Percentiles rank a stretch among this genome's conserved stretches.
These are phyloP conservation scores for Hexactinellida sp. DNA, from an alignment of 37 sponge, comb jelly and placozoan genomes.

Conservation along the genomic window DNA sequence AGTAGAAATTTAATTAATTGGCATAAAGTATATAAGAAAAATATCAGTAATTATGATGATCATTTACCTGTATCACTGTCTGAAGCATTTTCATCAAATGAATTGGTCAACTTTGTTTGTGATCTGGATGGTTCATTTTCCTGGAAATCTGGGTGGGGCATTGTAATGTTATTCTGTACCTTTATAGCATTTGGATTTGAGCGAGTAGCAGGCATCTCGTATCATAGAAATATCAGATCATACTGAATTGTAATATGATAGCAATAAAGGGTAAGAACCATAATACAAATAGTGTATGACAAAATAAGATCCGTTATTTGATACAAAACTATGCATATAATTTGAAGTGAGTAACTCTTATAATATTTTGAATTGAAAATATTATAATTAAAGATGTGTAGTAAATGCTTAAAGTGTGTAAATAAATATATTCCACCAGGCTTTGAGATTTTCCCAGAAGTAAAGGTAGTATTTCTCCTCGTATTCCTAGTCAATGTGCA, in stretches of 20 bases:
- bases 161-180: not conserved
- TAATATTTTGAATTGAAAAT: too few species aligned
- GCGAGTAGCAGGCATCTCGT: not conserved
- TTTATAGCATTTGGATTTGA: not conserved
- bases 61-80: not conserved
- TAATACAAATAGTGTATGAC: not conserved
- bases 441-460: not conserved
- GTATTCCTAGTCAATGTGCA: constrained; percentile 5
- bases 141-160: constrained; percentile 3
- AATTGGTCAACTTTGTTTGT: not conserved
- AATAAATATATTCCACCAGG: not conserved
- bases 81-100: not conserved
- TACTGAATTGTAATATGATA: not conserved
- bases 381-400: not conserved
- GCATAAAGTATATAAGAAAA: too few species aligned
- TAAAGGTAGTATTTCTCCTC: not conserved
- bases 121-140: not conserved
- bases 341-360: too few species aligned
- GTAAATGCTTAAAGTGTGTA: not conserved
- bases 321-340: not conserved
- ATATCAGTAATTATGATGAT: too few species aligned
- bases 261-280: not conserved
- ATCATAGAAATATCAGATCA: not conserved
- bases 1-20: too few species aligned
- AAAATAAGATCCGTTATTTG: not conserved